Percentiles rank a stretch among this genome's conserved stretches.
These are phyloP conservation scores for Corydoras maculifer DNA, from an alignment of 2,113 vertebrate species.

Conservation along the genomic window DNA sequence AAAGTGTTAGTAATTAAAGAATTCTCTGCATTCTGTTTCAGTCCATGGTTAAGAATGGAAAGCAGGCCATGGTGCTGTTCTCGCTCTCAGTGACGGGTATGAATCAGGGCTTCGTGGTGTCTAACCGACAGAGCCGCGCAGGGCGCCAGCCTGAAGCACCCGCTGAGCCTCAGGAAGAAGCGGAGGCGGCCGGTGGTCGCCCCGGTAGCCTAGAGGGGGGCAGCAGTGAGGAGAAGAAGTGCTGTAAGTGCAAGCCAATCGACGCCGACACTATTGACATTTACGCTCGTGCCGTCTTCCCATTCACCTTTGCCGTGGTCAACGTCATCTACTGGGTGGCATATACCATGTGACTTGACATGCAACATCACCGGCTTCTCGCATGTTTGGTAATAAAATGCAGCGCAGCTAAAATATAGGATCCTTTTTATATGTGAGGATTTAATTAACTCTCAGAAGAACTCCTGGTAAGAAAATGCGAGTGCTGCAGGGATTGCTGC, in stretches of 20 bases:
- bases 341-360: constrained; percentile 76
- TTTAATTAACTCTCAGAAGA: no score
- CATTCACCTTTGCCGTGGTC: constrained; percentile 89
- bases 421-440: neutral
- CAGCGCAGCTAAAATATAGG: neutral
- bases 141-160: constrained; percentile 46
- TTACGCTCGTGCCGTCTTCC: constrained; percentile 89
- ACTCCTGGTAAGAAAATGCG: no score
- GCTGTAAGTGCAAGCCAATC: constrained; percentile 85
- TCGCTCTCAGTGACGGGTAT: constrained; percentile 88
- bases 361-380: neutral
- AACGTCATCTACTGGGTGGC: constrained; percentile 97
- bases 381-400: constrained; percentile 2
- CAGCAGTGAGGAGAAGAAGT: constrained; percentile 60
- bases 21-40: constrained; percentile 45
- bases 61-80: constrained; percentile 88
- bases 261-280: constrained; percentile 95
- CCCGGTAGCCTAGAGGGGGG: constrained; percentile 13
- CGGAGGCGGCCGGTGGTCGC: constrained; percentile 47
- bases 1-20: neutral
- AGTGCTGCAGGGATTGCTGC: no score
- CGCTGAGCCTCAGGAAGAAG: constrained; percentile 65
- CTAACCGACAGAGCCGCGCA: constrained; percentile 68
- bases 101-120: constrained; percentile 78
- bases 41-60: constrained; percentile 85